Evolutionary conservation across 2,113 vertebrate species (phyloP).

Genomic region (Ahaetulla prasina): DNA sequence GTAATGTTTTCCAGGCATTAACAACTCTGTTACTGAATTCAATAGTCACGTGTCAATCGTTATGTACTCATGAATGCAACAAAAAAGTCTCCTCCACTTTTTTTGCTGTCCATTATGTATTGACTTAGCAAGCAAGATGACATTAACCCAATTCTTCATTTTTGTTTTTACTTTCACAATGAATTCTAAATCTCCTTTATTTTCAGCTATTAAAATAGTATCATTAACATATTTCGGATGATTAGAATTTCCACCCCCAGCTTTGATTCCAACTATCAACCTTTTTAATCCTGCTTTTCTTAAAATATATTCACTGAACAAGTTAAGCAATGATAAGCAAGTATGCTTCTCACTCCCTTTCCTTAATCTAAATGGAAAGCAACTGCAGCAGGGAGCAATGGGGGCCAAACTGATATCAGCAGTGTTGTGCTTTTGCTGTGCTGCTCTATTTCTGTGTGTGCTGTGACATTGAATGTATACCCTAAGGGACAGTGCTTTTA

Average conservation of each 20-base stretch:
- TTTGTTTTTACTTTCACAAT: neutral
- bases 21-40: no score
- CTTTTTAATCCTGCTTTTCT: neutral
- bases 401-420: neutral
- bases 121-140: neutral
- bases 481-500: neutral
- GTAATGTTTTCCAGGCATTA: no score
- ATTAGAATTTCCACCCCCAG: neutral
- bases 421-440: neutral
- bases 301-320: neutral
- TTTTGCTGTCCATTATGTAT: neutral
- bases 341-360: neutral
- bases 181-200: neutral
- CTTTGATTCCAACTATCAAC: neutral
- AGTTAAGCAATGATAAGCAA: neutral
- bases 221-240: neutral
- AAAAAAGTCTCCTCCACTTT: neutral
- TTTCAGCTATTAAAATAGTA: neutral
- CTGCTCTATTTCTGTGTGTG: neutral
- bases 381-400: neutral
- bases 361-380: neutral
- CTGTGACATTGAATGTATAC: neutral
- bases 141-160: neutral
- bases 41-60: no score
- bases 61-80: neutral